These are phyloP conservation scores for Drosophila aff. DNA, from an alignment of 1,140 invertebrate genomes.

Conservation along the genomic window DNA sequence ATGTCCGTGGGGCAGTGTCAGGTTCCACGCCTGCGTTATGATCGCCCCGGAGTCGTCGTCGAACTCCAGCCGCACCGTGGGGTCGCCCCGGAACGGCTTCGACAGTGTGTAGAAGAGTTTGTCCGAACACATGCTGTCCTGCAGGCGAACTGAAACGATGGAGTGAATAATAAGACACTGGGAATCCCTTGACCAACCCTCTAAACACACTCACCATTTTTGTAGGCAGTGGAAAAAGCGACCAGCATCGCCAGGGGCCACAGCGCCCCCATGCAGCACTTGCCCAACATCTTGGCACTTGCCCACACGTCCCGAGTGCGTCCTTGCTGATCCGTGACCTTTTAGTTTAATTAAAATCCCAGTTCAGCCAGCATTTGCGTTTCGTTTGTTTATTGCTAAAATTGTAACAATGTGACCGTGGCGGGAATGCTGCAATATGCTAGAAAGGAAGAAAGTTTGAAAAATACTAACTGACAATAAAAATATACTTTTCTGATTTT, in stretches of 20 bases:
- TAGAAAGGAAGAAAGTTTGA: too few species aligned
- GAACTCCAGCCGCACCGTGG: constrained; percentile 65
- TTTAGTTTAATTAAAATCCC: constrained; percentile 11
- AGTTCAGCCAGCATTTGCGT: constrained; percentile 15
- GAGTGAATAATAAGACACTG: background rate
- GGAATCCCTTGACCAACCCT: background rate
- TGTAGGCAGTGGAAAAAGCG: constrained; percentile 35
- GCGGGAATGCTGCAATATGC: background rate
- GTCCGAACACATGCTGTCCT: constrained; percentile 77
- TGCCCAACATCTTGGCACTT: constrained; percentile 30
- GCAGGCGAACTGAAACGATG: constrained; percentile 55
- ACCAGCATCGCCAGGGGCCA: constrained; percentile 29
- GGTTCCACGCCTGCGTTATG: constrained; percentile 77
- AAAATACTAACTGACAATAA: background rate
- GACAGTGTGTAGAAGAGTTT: constrained; percentile 65
- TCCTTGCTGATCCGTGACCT: constrained; percentile 13
- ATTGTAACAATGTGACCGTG: constrained; percentile 6
- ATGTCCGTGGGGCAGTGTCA: constrained; percentile 68
- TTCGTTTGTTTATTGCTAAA: constrained; percentile 36
- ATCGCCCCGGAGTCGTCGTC: constrained; percentile 78
- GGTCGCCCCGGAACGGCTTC: constrained; percentile 75
- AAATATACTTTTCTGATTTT: background rate
- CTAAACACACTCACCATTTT: constrained; percentile 21
- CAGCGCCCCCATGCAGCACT: constrained; percentile 8
- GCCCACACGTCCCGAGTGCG: constrained; percentile 17